A percentile compares a stretch with the other conserved stretches of the same genome.
phyloP scores from a whole-genome alignment of 2,888 invertebrate genomes.

The Amphipyra berbera region DNA sequence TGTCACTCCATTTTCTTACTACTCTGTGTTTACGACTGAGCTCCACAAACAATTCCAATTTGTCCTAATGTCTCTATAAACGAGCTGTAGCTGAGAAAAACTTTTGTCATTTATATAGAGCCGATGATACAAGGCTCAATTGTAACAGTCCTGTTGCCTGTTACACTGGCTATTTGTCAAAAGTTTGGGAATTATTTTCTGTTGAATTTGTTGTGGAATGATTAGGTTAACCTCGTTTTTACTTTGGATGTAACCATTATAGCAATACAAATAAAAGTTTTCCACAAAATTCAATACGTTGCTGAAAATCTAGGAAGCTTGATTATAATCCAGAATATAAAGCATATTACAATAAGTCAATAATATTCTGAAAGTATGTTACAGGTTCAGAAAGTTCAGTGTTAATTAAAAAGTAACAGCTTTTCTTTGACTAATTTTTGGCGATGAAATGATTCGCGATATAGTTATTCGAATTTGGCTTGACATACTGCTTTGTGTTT shows the following conservation, averaged over 20 bases:
- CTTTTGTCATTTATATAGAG: conserved; percentile 55
- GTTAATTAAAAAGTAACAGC: too few relatives aligned
- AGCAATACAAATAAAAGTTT: too few relatives aligned
- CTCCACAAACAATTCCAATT: conserved; percentile 61
- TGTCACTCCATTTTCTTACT: conserved; percentile 2
- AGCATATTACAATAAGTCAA: too few relatives aligned
- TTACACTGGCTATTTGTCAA: conserved; percentile 35
- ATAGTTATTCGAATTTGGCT: too few relatives aligned
- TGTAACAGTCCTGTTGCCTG: conserved; percentile 25
- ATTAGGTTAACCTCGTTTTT: conserved; percentile 13
- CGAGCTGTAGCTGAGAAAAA: conserved; percentile 50
- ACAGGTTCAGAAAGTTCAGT: too few relatives aligned
- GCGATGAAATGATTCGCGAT: too few relatives aligned
- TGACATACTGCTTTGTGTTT: too few relatives aligned
- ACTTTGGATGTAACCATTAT: background rate
- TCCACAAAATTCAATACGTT: too few relatives aligned
- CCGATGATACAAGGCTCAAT: conserved; percentile 49
- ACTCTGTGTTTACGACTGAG: conserved; percentile 8
- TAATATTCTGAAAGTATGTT: too few relatives aligned
- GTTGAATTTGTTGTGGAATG: conserved; percentile 24
- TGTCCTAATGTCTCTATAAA: conserved; percentile 60
- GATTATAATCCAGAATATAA: too few relatives aligned
- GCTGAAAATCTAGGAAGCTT: too few relatives aligned
- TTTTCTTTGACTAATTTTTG: too few relatives aligned
- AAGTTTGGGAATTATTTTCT: conserved; percentile 34